These are phyloP conservation scores for Siderastrea siderea DNA, from an alignment of 92 coral and sea anemone genomes.

Conservation along the genomic window DNA sequence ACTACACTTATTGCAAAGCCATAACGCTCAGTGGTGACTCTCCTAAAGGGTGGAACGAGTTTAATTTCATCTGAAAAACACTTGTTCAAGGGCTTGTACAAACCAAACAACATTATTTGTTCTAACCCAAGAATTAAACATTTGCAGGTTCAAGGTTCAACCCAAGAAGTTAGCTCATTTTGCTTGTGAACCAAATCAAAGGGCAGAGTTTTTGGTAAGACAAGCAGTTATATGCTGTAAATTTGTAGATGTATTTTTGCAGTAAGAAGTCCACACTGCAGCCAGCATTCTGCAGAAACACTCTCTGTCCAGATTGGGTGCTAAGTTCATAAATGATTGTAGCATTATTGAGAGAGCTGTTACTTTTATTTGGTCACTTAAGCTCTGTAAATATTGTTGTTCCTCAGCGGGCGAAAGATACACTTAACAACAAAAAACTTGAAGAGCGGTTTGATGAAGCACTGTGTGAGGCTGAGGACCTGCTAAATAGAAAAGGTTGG, in stretches of 20 bases:
- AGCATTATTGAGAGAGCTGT: too few species aligned
- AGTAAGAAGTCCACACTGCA: too few species aligned
- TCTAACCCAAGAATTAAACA: background rate
- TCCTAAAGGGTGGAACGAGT: too few species aligned
- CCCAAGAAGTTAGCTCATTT: constrained; percentile 43
- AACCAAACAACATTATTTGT: background rate
- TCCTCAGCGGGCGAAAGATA: background rate
- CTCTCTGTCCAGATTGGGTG: too few species aligned
- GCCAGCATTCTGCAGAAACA: too few species aligned
- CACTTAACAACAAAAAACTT: background rate
- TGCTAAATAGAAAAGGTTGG: constrained; percentile 71
- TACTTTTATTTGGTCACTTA: background rate
- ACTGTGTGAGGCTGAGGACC: constrained; percentile 61
- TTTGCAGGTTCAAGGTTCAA: constrained; percentile 24
- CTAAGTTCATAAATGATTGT: too few species aligned
- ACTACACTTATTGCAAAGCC: too few species aligned
- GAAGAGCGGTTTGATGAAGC: constrained; percentile 27
- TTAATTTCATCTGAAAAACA: too few species aligned
- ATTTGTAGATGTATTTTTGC: too few species aligned
- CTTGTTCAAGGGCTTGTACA: too few species aligned
- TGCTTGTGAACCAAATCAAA: constrained; percentile 57
- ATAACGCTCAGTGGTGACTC: too few species aligned
- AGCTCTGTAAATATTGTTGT: background rate
- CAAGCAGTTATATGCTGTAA: background rate
- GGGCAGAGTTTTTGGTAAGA: constrained; percentile 45